Evolutionary conservation across 2,113 vertebrate species (phyloP), one percentile per base, ranked within the genome.

Genomic region (Chloroceryle aenea): DNA sequence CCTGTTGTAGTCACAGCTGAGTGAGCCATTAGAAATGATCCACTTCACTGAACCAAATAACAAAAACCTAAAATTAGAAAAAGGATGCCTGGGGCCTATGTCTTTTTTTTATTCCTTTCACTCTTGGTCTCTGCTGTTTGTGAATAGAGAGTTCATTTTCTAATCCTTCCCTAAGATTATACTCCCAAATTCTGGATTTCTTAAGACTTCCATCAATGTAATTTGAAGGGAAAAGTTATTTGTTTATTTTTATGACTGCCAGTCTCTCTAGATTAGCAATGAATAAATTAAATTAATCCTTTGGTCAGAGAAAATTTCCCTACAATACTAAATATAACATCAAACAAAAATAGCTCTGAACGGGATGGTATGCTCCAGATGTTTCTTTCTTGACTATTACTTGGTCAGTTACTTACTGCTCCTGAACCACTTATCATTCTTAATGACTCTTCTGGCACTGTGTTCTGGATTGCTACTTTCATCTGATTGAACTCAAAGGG

Each of bases 1-100:
- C 58, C 73, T 93, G 52, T 30, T 63, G 43, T 53, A 84, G 64
- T 84, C 77, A 75, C 48, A 73, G 75, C 61, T 73, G 80, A 93
- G 64, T 55, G 53, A 95, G 94, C 45, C 64, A 89, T 66, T 81
- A 88, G 64, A 84, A 89, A 34, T 62, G 58, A 87, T 96, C 47
- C 45, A 90, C 67, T 74, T 92, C 79, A 90, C 34, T 93, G 76
- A 97, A 92, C 71, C 69, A 95, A 93, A 88, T 29, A 90, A 69
- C 59, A 64, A 55, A 85, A 90, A 20, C 7, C 64, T 93, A 86
- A 95, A 88, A 74, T 85, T 92, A 97, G 90, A 85, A 96, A 71
- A 93, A 89, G 21, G 16, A 77, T 85, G 67, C 75, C 67, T 93
- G 45, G 27, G 67, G 85, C 42, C 71, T 89, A 80, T 19, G 29